These are phyloP conservation scores for Aplysia californica DNA, from an alignment of 1,140 invertebrate genomes.

Conservation along the genomic window DNA sequence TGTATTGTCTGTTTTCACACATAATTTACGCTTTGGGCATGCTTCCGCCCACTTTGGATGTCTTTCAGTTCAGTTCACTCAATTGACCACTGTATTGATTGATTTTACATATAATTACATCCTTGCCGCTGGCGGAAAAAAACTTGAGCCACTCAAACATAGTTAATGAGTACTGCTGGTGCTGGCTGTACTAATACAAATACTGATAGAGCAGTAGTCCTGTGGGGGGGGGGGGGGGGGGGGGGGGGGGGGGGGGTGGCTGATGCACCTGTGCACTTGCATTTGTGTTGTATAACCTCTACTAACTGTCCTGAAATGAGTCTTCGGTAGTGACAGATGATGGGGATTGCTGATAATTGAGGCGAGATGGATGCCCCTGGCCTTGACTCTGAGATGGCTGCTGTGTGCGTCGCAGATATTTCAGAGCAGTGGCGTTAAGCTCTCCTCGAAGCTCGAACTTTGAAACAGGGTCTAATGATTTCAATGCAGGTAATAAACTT, in stretches of 20 bases:
- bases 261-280: neutral
- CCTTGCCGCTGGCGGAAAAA: neutral
- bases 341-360: neutral
- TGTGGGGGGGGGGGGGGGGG: neutral
- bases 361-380: conserved; percentile 1
- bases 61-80: neutral
- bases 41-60: neutral
- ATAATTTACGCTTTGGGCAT: neutral
- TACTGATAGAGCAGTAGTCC: too few species aligned
- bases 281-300: too few species aligned
- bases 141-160: neutral
- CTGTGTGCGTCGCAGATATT: conserved; percentile 1
- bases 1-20: too few species aligned
- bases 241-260: neutral
- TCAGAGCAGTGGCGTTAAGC: neutral
- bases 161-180: conserved; percentile 4
- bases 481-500: neutral
- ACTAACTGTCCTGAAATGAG: neutral
- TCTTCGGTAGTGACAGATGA: neutral
- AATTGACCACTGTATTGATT: neutral
- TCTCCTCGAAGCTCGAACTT: conserved; percentile 5
- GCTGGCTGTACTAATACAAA: neutral
- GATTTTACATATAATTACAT: neutral
- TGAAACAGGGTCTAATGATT: conserved; percentile 1
- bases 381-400: neutral